Evolutionary conservation across 2,888 invertebrate species (phyloP).

Genomic region (Antheraea yamamai): DNA sequence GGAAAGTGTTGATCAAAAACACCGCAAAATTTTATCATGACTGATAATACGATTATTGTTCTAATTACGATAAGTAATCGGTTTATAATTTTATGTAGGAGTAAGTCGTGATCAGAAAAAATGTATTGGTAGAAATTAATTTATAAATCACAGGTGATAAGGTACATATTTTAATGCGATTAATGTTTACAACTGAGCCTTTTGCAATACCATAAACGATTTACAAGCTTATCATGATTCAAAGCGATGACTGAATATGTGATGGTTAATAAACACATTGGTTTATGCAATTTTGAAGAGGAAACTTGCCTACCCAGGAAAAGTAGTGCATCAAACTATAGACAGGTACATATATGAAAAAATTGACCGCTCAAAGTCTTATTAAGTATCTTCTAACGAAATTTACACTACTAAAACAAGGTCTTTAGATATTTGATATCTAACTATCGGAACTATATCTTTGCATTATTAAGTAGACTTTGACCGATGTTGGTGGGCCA

Average conservation of each 20-base stretch:
- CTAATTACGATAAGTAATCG: constrained; percentile 16
- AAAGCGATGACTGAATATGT: neutral
- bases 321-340: too few species aligned
- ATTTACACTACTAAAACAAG: neutral
- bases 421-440: neutral
- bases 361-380: too few species aligned
- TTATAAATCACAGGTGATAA: constrained; percentile 5
- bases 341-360: too few species aligned
- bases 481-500: too few species aligned
- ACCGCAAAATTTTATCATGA: constrained; percentile 14
- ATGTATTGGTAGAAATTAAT: neutral
- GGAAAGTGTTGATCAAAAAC: constrained; percentile 14
- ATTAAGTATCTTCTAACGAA: neutral
- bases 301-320: too few species aligned
- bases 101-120: constrained; percentile 2
- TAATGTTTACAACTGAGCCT: neutral
- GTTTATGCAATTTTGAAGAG: too few species aligned
- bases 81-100: neutral
- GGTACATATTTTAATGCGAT: neutral
- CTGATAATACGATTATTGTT: constrained; percentile 8
- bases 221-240: neutral
- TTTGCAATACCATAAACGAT: neutral
- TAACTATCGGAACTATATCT: neutral
- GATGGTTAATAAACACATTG: neutral
- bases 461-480: too few species aligned